Evolutionary conservation across 2,888 invertebrate species (phyloP), one percentile per base, ranked within the genome.

Genomic region (Frankliniella intonsa): DNA sequence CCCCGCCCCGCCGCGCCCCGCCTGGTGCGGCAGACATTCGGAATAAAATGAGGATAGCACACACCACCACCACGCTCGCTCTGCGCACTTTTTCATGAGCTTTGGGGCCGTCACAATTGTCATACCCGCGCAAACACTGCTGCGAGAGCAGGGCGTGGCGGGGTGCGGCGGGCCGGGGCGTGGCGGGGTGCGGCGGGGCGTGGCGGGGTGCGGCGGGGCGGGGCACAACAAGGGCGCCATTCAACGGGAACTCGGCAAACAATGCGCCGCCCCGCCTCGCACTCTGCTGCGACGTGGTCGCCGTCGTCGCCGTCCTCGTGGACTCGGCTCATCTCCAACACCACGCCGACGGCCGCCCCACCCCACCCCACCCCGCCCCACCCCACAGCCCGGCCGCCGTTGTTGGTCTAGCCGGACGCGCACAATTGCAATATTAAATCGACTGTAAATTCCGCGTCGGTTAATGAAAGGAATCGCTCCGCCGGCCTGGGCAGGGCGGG

Each of bases 391-490:
- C n/a, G n/a, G n/a, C n/a, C 9, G 65, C 65, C 65, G 19, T 22
- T 19, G 69, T 11, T 22, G 7, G 69, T 19, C 69, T 22, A n/a
- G 69, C 69, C 69, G 69, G 69, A 25, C 69, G 69, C 69, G 69
- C 22, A 76, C 69, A 76, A 76, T 76, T 76, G 69, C 69, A 25
- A 76, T 76, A 76, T 76, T 76, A 76, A 76, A 76, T 76, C 69
- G 69, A 76, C 69, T 76, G 69, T 76, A 76, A 76, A 76, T 76
- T 76, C 69, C 69, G 38, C 38, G 38, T 38, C 69, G 12, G 69
- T 76, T 76, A 76, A 76, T 76, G 69, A 76, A 76, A 76, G 69
- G 69, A 76, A 22, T 22, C 69, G 69, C 19, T 38, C 38, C 38
- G 38, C 38, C 38, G 62, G 62, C 62, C 7, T 12, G 14, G 62